These are phyloP conservation scores for Lutraria rhynchaena DNA, from an alignment of 1,140 invertebrate genomes.

Conservation along the genomic window DNA sequence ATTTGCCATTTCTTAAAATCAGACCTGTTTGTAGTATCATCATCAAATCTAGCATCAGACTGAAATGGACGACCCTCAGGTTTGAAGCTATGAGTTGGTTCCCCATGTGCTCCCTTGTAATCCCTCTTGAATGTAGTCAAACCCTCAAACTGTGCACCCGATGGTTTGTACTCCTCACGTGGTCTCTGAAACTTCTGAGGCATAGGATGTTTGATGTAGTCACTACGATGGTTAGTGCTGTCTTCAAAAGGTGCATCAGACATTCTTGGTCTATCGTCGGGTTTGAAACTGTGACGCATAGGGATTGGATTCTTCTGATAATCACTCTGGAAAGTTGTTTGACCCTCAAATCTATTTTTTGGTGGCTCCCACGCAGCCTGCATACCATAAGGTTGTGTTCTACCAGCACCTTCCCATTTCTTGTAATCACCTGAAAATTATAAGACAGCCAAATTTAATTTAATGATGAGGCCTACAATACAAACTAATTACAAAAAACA, in stretches of 20 bases:
- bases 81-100: conserved; percentile 72
- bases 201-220: conserved; percentile 79
- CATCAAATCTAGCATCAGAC: conserved; percentile 78
- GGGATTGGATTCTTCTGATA: conserved; percentile 74
- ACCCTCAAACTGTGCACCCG: conserved; percentile 77
- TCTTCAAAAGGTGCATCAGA: conserved; percentile 81
- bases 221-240: conserved; percentile 78
- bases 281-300: conserved; percentile 75
- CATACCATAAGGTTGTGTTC: conserved; percentile 64
- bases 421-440: conserved; percentile 80
- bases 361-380: conserved; percentile 76
- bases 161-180: conserved; percentile 71
- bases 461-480: no score
- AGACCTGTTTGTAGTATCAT: conserved; percentile 79
- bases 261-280: conserved; percentile 71
- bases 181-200: conserved; percentile 68
- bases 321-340: conserved; percentile 79
- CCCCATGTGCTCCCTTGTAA: conserved; percentile 74
- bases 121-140: conserved; percentile 80
- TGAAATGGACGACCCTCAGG: conserved; percentile 74
- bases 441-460: no score
- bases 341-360: conserved; percentile 76
- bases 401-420: conserved; percentile 77
- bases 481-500: no score
- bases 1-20: conserved; percentile 81